Evolutionary conservation across 2,113 vertebrate genomes (phyloP), one percentile per base, ranked within the genome.

Genomic region (Lycaon pictus): DNA sequence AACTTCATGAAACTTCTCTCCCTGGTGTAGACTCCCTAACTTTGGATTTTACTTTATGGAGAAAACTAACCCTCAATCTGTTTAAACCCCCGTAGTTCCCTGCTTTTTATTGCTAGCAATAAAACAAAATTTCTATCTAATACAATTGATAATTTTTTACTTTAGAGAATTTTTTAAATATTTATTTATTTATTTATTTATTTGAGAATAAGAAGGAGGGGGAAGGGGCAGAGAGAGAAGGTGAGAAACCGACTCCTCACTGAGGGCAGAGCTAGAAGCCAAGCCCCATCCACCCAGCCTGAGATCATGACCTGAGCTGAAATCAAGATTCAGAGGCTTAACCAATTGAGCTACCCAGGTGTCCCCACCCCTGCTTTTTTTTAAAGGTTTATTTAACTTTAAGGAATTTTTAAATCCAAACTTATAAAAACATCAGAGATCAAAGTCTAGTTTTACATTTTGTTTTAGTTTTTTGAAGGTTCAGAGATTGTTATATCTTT

Each of bases 91-190:
- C 71, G 0, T 43, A 20, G 3, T 19, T 20, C 8, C 2, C 1
- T 5, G 5, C 7, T 80, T 25, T 84, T 86, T 95, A 5, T 60
- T 84, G 17, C 25, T 63, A 80, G 58, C 12, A n/a, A 23, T 55
- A 13, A 53, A 83, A 76, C 25, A 93, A 95, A 95, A 96, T 74
- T 32, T 37, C 53, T 82, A 25, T 29, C 23, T 74, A 88, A 62
- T 82, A 79, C 3, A 82, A 71, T 3, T 60, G 51, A 80, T 43
- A 7, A 90, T 63, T 53, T 16, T 80, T 15, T 71, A 48, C 0
- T 37, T 74, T 55, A 22, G 58, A 58, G 20, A 37, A 65, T 71
- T 90, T 90, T 62, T 74, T 2, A 1, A 69, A 69, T 16, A 35
- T 35, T n/a, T 35, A 69, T 35, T 69, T 69, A 35, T 69, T 35